phyloP scores from a whole-genome alignment of 2,797 vertebrate species.

The Fundulus diaphanus region DNA sequence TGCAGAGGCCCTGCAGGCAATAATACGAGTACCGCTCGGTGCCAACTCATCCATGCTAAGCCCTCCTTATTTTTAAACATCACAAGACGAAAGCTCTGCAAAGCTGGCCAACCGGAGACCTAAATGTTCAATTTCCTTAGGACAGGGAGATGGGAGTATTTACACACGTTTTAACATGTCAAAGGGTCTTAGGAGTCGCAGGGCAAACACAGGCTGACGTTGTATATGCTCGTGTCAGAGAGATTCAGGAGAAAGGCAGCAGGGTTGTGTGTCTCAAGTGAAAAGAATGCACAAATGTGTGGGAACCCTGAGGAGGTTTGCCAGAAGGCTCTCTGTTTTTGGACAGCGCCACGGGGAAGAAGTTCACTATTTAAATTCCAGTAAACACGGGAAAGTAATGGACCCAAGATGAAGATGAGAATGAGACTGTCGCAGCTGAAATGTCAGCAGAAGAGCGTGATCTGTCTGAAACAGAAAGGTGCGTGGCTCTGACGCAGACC shows the following conservation, averaged over 20 bases:
- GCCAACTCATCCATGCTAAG: constrained; percentile 42
- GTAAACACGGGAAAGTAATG: constrained; percentile 69
- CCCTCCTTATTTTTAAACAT: constrained; percentile 32
- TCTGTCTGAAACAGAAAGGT: constrained; percentile 43
- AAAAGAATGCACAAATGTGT: constrained; percentile 59
- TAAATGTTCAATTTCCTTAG: constrained; percentile 33
- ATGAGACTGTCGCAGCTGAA: constrained; percentile 51
- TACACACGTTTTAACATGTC: constrained; percentile 37
- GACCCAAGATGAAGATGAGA: constrained; percentile 57
- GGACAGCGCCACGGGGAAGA: constrained; percentile 47
- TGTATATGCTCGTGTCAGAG: constrained; percentile 30
- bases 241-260: constrained; percentile 32
- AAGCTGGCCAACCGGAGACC: constrained; percentile 50
- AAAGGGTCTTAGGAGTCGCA: constrained; percentile 31
- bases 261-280: constrained; percentile 44
- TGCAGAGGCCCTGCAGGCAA: constrained; percentile 47
- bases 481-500: constrained; percentile 26
- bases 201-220: constrained; percentile 39
- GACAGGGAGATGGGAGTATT: constrained; percentile 3
- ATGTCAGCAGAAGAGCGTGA: constrained; percentile 58
- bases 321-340: constrained; percentile 34
- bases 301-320: constrained; percentile 48
- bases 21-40: constrained; percentile 41
- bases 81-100: constrained; percentile 40
- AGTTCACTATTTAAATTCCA: constrained; percentile 60